Evolutionary conservation across 1,140 invertebrate genomes (phyloP), one percentile per base, ranked within the genome.

Genomic region (Caenorhabditis tropicalis): DNA sequence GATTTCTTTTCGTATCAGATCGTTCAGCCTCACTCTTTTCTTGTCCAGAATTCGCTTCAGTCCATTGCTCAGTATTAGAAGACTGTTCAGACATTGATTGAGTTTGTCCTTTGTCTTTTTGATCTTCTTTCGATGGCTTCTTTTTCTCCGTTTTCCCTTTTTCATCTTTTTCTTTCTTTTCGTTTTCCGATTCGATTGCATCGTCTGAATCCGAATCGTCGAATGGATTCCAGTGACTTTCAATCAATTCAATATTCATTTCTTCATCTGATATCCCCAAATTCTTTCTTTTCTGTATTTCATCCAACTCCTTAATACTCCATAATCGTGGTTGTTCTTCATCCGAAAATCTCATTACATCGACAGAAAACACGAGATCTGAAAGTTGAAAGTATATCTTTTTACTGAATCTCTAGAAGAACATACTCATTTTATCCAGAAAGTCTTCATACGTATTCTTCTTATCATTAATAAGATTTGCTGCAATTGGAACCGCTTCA

Each of bases 201-300:
- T 74, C 36, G 12, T 43, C 65, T 21, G 33, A 19, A 74, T 43
- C 65, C 15, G 65, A 43, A 43, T 74, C 65, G 33, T 74, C 65
- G 15, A n/a, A 16, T 27, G 65, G 36, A 43, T 74, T 39, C 65
- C 65, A 74, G 43, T 74, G 65, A 39, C 36, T 43, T 74, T 74
- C 65, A 24, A 74, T 43, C n/a, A 74, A 15, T 5, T 74, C 65
- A 7, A 12, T 15, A 74, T 74, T 39, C 7, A 43, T 21, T 10
- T 39, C 29, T 3, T 65, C 29, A 36, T 31, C n/a, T 74, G n/a
- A 43, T 43, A 4, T n/a, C 33, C 19, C 39, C 60, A 19, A 70
- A 36, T 27, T 74, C 65, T 39, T 43, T 74, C 39, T 43, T 43
- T 43, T 43, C 39, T 43, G n/a, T 12, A 74, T 43, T 21, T 27